Percentiles rank a stretch among this genome's conserved stretches.
Conservation (phyloP, 2,797 vertebrate genomes). For the Protonibea diacanthus region DNA sequence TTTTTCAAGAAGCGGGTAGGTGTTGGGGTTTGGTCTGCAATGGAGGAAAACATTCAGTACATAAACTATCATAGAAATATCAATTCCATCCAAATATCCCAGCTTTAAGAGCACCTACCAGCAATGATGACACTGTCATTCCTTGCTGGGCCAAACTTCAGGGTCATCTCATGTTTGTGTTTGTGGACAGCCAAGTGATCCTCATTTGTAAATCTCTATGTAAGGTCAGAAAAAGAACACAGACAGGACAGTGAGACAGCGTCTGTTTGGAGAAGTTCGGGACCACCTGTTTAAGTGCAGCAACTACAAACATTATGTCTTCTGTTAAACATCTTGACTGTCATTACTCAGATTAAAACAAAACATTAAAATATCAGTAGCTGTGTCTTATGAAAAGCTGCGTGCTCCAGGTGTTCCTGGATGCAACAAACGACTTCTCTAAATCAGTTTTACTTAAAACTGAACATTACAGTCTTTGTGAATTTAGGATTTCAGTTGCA, state of each 20-base stretch:
- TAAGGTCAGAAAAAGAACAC: background rate
- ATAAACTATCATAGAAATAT: background rate
- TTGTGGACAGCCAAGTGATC: conserved; percentile 99
- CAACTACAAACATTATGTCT: background rate
- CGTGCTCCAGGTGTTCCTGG: background rate
- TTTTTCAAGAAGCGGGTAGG: conserved; percentile 99
- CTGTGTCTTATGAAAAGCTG: background rate
- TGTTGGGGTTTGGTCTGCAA: conserved; percentile 99
- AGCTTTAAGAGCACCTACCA: conserved; percentile 85
- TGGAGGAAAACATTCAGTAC: conserved; percentile 9
- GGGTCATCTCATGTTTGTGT: conserved; percentile 99
- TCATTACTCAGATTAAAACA: background rate
- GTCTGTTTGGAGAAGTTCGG: background rate
- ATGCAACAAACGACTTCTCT: no score
- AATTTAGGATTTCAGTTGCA: no score
- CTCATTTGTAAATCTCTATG: conserved; percentile 99
- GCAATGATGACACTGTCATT: conserved; percentile 98
- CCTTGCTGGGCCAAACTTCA: conserved; percentile 99
- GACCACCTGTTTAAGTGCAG: background rate
- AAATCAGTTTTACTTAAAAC: no score
- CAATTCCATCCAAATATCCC: background rate
- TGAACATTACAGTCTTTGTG: no score
- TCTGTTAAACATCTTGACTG: background rate
- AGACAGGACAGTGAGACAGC: background rate
- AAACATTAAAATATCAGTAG: background rate